Conservation (phyloP, 2,888 invertebrate genomes). For the Conus canariensis region DNA sequence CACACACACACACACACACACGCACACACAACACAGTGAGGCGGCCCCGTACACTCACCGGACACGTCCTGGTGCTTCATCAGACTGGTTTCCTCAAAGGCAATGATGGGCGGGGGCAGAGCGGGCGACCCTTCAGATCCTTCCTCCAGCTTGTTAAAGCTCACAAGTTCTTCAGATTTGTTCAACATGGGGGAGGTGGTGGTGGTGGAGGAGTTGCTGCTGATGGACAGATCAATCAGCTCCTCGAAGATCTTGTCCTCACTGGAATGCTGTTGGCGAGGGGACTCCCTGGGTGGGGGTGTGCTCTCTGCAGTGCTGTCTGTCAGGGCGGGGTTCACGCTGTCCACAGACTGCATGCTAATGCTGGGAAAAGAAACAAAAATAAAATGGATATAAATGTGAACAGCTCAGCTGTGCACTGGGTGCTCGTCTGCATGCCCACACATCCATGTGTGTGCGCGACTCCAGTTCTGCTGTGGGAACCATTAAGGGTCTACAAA, state of each 20-base stretch:
- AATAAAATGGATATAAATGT: neutral
- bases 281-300: slow-evolving; percentile 15
- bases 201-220: slow-evolving; percentile 51
- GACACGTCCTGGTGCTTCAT: slow-evolving; percentile 67
- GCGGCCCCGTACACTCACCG: slow-evolving; percentile 53
- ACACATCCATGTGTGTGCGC: too few relatives aligned
- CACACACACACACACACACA: too few relatives aligned
- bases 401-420: neutral
- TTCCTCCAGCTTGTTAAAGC: slow-evolving; percentile 60
- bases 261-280: slow-evolving; percentile 1
- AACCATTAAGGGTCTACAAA: too few relatives aligned
- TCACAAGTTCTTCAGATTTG: slow-evolving; percentile 58
- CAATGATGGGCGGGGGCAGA: slow-evolving; percentile 65
- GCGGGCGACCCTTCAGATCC: slow-evolving; percentile 55
- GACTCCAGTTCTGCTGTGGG: too few relatives aligned
- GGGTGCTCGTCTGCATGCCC: too few relatives aligned
- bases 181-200: slow-evolving; percentile 48
- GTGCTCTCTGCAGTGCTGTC: slow-evolving; percentile 35
- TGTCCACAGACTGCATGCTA: slow-evolving; percentile 53
- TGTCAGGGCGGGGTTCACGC: slow-evolving; percentile 37
- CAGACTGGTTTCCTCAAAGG: slow-evolving; percentile 69
- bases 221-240: slow-evolving; percentile 68
- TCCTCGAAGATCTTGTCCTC: slow-evolving; percentile 64
- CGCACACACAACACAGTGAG: too few relatives aligned
- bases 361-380: slow-evolving; percentile 46